Base-by-base conservation (phyloP, 2,113 vertebrate species). In the Cynopterus brachyotis region DNA sequence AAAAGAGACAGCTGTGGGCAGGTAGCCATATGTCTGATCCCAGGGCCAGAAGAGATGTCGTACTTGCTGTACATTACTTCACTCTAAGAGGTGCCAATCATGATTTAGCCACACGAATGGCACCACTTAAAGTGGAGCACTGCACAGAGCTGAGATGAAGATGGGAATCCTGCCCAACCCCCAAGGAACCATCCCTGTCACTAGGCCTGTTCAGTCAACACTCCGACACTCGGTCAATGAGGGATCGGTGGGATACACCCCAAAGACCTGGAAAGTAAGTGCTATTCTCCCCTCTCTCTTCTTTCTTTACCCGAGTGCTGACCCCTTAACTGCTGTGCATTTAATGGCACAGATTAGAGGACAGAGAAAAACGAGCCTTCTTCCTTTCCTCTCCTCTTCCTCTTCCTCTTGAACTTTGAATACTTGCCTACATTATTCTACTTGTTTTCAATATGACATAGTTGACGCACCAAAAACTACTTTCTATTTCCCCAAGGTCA, bases 11-110 rank as follows among this genome's bases (percentile, higher is more conserved):
- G 9, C 2, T 19, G 6, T 47, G 17, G 69, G 24, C 28, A 79
- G 3, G 24, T 28, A 10, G n/a, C 32, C 5, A 66, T 55, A 30
- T 3, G 7, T 3, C 40, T 5, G 66, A 15, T 30, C 53, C 26
- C 9, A 81, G 50, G 17, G 6, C 11, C n/a, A 30, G 9, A 32
- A 53, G 2, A 17, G 8, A 78, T 22, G 79, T 32, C 4, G 76
- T 72, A 32, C 4, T 1, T 97, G 53, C 24, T 47, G 35, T 89
- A 50, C 24, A 57, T 94, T 96, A 72, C 89, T 3, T 50, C 96
- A 97, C 95, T 95, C 55, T 37, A 97, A 69, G 86, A 96, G 1
- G 12, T 93, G 40, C 76, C 96, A 97, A 85, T 67, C 96, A 97
- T 80, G 62, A 42, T 42, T 1, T 37, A 37, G 4, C 0, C 40